Percentiles rank a stretch among this genome's conserved stretches.
Evolutionary conservation across 2,888 invertebrate species (phyloP).

Genomic region (Bellardia pandia): DNA sequence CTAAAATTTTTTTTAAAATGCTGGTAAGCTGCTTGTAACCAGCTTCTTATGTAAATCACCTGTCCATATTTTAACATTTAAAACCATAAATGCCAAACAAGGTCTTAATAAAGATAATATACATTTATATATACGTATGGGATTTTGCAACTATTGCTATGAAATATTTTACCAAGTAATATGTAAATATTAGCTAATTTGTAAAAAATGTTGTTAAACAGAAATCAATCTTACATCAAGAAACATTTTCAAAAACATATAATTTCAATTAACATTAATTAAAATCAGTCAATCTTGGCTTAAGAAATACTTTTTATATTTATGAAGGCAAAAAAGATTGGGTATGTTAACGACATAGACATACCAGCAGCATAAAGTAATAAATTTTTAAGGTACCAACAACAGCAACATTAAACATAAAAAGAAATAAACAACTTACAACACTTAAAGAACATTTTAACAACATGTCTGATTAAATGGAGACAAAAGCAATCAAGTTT

Average conservation of each 20-base stretch:
- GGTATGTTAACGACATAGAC: conserved; percentile 19
- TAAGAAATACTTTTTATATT: neutral
- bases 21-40: neutral
- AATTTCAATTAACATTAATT: conserved; percentile 63
- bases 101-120: neutral
- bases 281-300: conserved; percentile 44
- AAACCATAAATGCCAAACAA: neutral
- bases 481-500: conserved; percentile 65
- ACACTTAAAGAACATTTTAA: conserved; percentile 60
- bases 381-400: conserved; percentile 29
- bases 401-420: neutral
- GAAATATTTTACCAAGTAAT: no score
- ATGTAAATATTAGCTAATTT: neutral
- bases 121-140: neutral
- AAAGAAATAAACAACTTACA: conserved; percentile 37
- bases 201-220: neutral
- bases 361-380: conserved; percentile 42
- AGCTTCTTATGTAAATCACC: conserved; percentile 10
- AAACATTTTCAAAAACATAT: conserved; percentile 52
- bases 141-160: neutral
- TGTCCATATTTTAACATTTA: neutral
- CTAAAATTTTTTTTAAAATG: neutral
- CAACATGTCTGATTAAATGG: conserved; percentile 68
- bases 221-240: conserved; percentile 1
- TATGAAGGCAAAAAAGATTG: neutral